Evolutionary conservation across 2,888 invertebrate genomes (phyloP).

Genomic region (Tetragnatha montana): DNA sequence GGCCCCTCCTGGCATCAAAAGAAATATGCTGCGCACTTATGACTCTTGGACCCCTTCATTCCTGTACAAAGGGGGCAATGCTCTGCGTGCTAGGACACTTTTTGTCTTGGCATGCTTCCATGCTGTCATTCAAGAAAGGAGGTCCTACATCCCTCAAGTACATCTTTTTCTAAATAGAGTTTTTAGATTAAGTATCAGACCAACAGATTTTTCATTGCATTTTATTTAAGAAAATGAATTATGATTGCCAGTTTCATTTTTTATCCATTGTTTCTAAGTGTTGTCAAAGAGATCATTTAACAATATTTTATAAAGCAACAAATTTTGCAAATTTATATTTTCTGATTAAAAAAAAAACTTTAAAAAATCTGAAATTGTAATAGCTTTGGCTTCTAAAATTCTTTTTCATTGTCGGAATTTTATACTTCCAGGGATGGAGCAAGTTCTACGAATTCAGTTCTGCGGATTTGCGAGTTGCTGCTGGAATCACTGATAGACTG

Average conservation of each 20-base stretch:
- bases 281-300: too few species aligned
- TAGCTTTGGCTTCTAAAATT: too few species aligned
- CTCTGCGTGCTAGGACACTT: conserved; percentile 63
- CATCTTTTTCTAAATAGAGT: not conserved
- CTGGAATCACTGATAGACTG: conserved; percentile 81
- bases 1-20: conserved; percentile 90
- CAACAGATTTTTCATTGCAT: not conserved
- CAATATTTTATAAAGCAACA: not conserved
- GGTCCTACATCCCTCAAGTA: conserved; percentile 89
- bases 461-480: conserved; percentile 86
- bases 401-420: too few species aligned
- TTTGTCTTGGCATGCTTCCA: conserved; percentile 86
- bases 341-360: not conserved
- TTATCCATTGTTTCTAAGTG: too few species aligned
- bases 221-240: not conserved
- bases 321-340: not conserved
- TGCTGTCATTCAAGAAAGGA: conserved; percentile 89
- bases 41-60: conserved; percentile 82
- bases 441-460: conserved; percentile 92
- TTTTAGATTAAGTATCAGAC: not conserved
- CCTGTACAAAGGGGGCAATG: conserved; percentile 74
- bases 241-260: not conserved
- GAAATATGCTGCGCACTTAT: conserved; percentile 86
- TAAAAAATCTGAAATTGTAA: too few species aligned
- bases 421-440: conserved; percentile 84